Evolutionary conservation across 2,888 invertebrate species (phyloP), one percentile per base, ranked within the genome.

Genomic region (Megastigmus dorsalis): DNA sequence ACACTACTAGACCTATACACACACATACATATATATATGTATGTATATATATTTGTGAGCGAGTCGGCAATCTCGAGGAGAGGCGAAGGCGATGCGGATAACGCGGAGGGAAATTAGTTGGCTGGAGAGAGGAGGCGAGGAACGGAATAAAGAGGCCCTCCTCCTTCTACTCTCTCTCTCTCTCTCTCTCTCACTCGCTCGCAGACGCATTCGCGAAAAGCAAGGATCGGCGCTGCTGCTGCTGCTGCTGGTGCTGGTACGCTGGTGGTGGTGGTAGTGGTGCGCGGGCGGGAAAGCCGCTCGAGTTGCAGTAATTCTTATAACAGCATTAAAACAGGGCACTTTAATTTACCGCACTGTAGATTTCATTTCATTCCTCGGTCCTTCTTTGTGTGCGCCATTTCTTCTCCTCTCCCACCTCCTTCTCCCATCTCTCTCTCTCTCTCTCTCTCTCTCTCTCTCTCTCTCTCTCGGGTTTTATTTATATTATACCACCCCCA

Each of bases 321-420:
- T 85, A 85, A 85, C 84, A 84, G 84, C 84, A 84, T 85, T 85
- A 84, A 84, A 85, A 85, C 84, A 81, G 84, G 83, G 84, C 83
- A 84, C 84, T 84, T 85, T 85, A 85, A 85, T 86, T 86, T 86
- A 85, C 85, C 85, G 86, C 85, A 84, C 85, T 85, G 85, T 84
- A 83, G 85, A 84, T 85, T 85, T 85, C 82, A 82, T 83, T 83
- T 81, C 85, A 82, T 85, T 85, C 84, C 83, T 80, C 75, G 75
- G 74, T 76, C 74, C 77, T 75, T 74, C 70, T 45, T 33, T 36
- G 7, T 18, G 55, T 55, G n/a, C n/a, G n/a, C n/a, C n/a, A n/a
- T n/a, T 52, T 23, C 54, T 73, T 72, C 75, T 77, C 23, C 77
- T 71, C 78, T 48, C 33, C 28, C 36, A 23, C 20, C 38, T 30